Base-by-base conservation (phyloP, 2,113 vertebrate species). In the Rhinogobius similis region DNA sequence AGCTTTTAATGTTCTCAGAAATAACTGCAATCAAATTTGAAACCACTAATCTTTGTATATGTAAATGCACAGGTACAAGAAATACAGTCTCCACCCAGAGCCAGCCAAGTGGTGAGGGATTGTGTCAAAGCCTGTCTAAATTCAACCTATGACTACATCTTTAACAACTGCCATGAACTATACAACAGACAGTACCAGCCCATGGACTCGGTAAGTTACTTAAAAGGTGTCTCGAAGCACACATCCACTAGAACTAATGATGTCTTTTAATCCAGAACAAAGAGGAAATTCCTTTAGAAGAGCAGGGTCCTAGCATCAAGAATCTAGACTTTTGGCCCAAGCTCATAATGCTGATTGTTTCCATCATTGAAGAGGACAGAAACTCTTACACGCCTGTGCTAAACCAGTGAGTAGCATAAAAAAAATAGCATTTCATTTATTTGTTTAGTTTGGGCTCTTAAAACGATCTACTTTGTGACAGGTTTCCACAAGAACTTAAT, bases 271-370 rank as follows among this genome's bases (percentile, higher is more conserved):
- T 74, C 79, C 91, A 95, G 89, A 95, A 94, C 89, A 97, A 94
- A 77, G 96, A 96, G 61, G 97, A 98, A 23, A 70, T 95, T 50
- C 93, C 96, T 50, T 86, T 94, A 0, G 98, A 99, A 68, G 98
- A 99, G 44, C 97, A 97, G 78, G 98, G 97, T 0, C 98, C 98
- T 8, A 98, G 95, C 80, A 94, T 96, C 86, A 95, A 93, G 87
- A 98, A 99, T 84, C 87, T 99, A 84, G 98, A 99, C 83, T 99
- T 99, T 89, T 99, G 97, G 98, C 98, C 98, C 26, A 98, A 99
- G 72, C 96, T 99, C 81, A 99, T 99, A 83, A 99, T 98, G 63
- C 93, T 99, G 32, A 96, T 98, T 10, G 97, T 99, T 68, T 99
- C 98, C 70, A 99, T 99, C 86, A 96, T 96, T 68, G 98, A 99